A percentile compares a stretch with the other conserved stretches of the same genome.
Evolutionary conservation across 2,888 invertebrate genomes (phyloP).

Genomic region (Artemia sinica): DNA sequence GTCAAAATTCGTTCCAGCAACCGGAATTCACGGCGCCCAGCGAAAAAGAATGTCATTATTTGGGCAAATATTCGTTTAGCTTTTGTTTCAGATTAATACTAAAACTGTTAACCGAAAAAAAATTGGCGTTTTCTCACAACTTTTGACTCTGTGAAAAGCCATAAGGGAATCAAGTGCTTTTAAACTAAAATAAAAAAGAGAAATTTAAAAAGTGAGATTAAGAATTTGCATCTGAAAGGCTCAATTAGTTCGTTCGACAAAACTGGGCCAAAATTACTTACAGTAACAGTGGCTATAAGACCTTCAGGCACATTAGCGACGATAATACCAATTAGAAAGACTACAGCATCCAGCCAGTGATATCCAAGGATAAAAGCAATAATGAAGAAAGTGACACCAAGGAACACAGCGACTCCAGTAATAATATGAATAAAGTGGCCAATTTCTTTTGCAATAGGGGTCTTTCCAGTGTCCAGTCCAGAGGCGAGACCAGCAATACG

Average conservation of each 20-base stretch:
- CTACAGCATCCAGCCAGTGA: slow-evolving; percentile 96
- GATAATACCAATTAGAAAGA: slow-evolving; percentile 98
- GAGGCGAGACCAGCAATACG: slow-evolving; percentile 86
- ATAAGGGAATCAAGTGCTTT: neutral
- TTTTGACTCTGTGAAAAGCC: too few species aligned
- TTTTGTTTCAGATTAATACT: too few species aligned
- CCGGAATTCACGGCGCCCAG: too few species aligned
- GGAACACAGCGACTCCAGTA: slow-evolving; percentile 84
- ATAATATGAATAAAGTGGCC: slow-evolving; percentile 97
- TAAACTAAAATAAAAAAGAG: neutral
- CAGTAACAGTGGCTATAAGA: slow-evolving; percentile 92
- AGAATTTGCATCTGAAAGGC: neutral
- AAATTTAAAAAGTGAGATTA: slow-evolving; percentile 13
- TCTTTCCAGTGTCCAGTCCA: slow-evolving; percentile 84
- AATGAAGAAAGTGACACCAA: slow-evolving; percentile 90
- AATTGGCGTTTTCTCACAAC: too few species aligned
- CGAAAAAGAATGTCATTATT: too few species aligned
- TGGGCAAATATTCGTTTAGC: too few species aligned
- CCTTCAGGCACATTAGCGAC: slow-evolving; percentile 99
- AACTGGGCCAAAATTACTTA: slow-evolving; percentile 29
- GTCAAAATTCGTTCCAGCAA: too few species aligned
- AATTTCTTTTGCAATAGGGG: slow-evolving; percentile 96
- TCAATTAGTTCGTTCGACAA: too few species aligned
- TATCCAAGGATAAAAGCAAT: slow-evolving; percentile 96
- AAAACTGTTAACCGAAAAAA: too few species aligned